phyloP scores from a whole-genome alignment of 1,140 invertebrate genomes.

The Steinernema khuongi region DNA sequence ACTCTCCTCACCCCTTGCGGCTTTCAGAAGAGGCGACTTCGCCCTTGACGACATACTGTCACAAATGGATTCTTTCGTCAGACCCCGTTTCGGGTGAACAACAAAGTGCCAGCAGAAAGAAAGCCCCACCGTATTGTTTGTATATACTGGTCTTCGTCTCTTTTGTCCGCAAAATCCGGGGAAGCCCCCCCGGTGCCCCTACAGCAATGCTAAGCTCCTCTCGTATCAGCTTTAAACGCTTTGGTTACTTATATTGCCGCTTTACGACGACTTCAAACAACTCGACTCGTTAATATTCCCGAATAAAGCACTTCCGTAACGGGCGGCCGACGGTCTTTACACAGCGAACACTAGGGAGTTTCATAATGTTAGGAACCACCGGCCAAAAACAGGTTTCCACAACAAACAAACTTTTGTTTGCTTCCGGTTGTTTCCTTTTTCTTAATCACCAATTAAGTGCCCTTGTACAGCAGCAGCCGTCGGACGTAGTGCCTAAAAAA shows the following conservation, averaged over 20 bases:
- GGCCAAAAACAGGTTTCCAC: not conserved
- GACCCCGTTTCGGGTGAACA: not conserved
- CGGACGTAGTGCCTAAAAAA: no score
- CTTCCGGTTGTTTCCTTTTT: not conserved
- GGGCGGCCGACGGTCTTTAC: not conserved
- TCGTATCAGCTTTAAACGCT: not conserved
- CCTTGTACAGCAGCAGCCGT: no score
- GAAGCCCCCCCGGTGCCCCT: no score
- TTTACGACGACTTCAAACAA: not conserved
- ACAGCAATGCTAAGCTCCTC: not conserved
- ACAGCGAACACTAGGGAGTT: not conserved
- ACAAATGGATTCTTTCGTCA: conserved; percentile 6
- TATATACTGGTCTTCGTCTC: not conserved
- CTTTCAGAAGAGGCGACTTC: not conserved
- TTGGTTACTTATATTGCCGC: not conserved
- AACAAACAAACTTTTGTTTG: not conserved
- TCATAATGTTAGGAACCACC: not conserved
- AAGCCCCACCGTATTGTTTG: not conserved
- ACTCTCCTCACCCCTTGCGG: not conserved
- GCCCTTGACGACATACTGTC: not conserved
- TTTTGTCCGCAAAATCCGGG: no score
- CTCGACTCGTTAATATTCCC: not conserved
- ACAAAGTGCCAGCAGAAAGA: not conserved
- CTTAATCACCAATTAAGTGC: not conserved
- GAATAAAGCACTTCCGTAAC: not conserved